Percentiles rank a stretch among this genome's conserved stretches.
These are phyloP conservation scores for Sesia bembeciformis DNA, from an alignment of 2,888 invertebrate genomes.

Conservation along the genomic window DNA sequence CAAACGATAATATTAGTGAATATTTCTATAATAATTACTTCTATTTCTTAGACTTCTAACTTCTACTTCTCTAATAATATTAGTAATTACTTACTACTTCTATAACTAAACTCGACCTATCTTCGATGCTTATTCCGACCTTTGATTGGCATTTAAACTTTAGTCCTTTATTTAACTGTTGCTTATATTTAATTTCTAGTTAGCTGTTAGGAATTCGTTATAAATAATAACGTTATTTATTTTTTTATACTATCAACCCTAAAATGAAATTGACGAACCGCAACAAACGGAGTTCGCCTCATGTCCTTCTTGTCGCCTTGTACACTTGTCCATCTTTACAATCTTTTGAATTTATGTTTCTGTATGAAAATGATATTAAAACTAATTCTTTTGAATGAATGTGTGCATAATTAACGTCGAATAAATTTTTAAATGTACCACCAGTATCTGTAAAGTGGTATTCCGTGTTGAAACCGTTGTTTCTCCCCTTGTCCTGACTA, in stretches of 20 bases:
- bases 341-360: conserved; percentile 33
- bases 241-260: conserved; percentile 12
- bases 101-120: too few relatives aligned
- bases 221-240: neutral
- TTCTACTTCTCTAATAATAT: too few relatives aligned
- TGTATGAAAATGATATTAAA: conserved; percentile 45
- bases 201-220: too few relatives aligned
- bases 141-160: too few relatives aligned
- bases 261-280: conserved; percentile 26
- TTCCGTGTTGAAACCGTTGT: conserved; percentile 21
- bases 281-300: conserved; percentile 5
- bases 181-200: too few relatives aligned
- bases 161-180: too few relatives aligned
- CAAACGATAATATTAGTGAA: too few relatives aligned
- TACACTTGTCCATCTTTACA: conserved; percentile 18
- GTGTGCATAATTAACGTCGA: conserved; percentile 10
- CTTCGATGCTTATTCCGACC: too few relatives aligned
- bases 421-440: conserved; percentile 3
- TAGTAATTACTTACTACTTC: too few relatives aligned
- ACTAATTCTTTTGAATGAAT: conserved; percentile 34
- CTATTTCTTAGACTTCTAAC: too few relatives aligned
- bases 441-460: conserved; percentile 17
- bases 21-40: too few relatives aligned
- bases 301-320: conserved; percentile 26
- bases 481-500: conserved; percentile 24